These are phyloP conservation scores for Diadema setosum DNA, from an alignment of 35 echinoderm and acorn worm genomes.

Conservation along the genomic window DNA sequence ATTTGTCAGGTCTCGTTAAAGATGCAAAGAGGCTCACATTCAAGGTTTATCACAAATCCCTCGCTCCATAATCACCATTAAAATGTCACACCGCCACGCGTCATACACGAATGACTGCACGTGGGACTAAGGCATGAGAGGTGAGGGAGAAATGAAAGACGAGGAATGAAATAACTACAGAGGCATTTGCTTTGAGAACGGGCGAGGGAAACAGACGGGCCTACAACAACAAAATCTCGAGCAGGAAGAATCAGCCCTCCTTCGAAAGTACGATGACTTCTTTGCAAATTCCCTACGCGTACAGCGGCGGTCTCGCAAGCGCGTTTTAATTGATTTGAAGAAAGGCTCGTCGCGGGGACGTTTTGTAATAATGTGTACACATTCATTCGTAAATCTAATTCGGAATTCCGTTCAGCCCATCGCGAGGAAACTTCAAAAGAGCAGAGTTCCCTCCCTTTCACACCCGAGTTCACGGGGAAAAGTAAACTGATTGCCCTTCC, in stretches of 20 bases:
- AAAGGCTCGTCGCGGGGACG: background rate
- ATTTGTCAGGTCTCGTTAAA: constrained; percentile 14
- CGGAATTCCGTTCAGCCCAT: too few species aligned
- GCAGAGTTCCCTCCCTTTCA: too few species aligned
- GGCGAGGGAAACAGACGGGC: background rate
- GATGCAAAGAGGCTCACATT: background rate
- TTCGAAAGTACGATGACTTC: background rate
- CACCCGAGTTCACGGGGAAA: too few species aligned
- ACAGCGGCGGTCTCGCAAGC: background rate
- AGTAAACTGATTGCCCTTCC: too few species aligned
- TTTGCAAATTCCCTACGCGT: background rate
- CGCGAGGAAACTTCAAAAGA: too few species aligned
- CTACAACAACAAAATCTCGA: constrained; percentile 1
- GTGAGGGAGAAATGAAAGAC: background rate
- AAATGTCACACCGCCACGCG: background rate
- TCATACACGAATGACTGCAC: constrained; percentile 9
- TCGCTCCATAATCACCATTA: constrained; percentile 2
- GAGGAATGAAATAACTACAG: background rate
- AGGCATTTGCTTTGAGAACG: background rate
- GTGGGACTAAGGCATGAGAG: background rate
- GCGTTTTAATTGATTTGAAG: background rate
- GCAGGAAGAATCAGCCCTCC: background rate
- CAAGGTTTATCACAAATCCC: background rate
- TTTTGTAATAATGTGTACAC: background rate
- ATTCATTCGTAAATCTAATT: too few species aligned